phyloP scores from a whole-genome alignment of 92 coral and sea anemone genomes.

The Epizoanthus ramosus region DNA sequence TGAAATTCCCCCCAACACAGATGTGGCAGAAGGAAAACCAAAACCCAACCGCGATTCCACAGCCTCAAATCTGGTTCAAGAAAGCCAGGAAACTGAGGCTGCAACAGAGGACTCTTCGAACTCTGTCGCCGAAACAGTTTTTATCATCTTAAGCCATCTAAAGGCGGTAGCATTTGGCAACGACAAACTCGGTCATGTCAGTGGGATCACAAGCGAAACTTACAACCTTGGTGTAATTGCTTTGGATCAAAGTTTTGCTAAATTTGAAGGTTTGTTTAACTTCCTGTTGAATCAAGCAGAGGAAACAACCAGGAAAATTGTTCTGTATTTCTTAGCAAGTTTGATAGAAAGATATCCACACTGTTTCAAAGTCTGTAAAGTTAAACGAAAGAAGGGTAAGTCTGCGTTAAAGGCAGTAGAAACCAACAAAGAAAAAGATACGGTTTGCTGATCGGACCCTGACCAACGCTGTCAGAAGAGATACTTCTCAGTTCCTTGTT shows the following conservation, averaged over 20 bases:
- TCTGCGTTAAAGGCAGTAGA: neutral
- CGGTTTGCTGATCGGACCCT: constrained; percentile 13
- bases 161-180: constrained; percentile 20
- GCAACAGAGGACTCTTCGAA: constrained; percentile 10
- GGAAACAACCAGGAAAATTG: constrained; percentile 34
- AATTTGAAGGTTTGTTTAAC: constrained; percentile 33
- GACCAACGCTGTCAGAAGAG: neutral
- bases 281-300: constrained; percentile 42
- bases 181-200: constrained; percentile 17
- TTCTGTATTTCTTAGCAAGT: constrained; percentile 35
- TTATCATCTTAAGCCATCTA: constrained; percentile 24
- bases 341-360: constrained; percentile 33
- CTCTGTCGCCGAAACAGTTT: constrained; percentile 11
- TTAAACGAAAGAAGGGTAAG: constrained; percentile 21
- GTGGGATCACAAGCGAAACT: constrained; percentile 26
- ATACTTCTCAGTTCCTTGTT: neutral
- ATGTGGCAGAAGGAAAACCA: constrained; percentile 20
- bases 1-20: constrained; percentile 9
- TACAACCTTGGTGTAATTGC: constrained; percentile 12
- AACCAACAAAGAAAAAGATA: neutral
- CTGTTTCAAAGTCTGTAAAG: constrained; percentile 35
- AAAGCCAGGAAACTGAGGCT: neutral
- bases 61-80: neutral
- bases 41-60: neutral
- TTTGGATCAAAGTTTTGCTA: constrained; percentile 29